Evolutionary conservation across 2,113 vertebrate species (phyloP).

Genomic region (Herpetotheres cachinnans): DNA sequence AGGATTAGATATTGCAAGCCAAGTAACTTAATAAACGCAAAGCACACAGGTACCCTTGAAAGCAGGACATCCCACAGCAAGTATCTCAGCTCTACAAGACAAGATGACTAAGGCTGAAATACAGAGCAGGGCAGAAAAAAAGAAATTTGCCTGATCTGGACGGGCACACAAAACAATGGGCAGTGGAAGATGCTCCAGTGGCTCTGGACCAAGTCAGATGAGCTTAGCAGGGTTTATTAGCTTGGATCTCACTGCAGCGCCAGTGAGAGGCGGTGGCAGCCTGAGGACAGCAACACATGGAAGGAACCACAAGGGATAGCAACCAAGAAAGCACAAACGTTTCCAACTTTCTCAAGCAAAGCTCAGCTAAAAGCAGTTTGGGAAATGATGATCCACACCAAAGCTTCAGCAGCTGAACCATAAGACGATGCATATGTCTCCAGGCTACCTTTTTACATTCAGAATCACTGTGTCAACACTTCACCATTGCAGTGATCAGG

Average conservation of each 20-base stretch:
- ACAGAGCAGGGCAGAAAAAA: not conserved
- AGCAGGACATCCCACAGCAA: not conserved
- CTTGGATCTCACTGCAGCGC: not conserved
- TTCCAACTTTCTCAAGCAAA: not conserved
- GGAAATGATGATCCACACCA: not conserved
- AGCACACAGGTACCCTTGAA: not conserved
- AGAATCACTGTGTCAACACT: not conserved
- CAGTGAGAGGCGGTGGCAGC: not conserved
- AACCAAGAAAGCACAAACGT: rapidly evolving
- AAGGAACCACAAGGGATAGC: not conserved
- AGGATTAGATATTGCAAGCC: not conserved
- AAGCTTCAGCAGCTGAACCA: not conserved
- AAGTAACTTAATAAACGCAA: not conserved
- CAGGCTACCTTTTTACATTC: not conserved
- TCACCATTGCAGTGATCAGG: not conserved
- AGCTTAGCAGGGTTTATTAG: not conserved
- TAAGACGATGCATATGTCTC: not conserved
- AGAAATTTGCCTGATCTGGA: not conserved
- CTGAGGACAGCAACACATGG: not conserved
- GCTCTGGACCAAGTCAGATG: not conserved
- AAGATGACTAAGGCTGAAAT: not conserved
- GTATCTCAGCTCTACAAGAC: not conserved
- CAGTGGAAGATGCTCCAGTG: not conserved
- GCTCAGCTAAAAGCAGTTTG: not conserved
- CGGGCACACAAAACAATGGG: not conserved